phyloP scores from a whole-genome alignment of 2,797 vertebrate species.

The Enteromius mattozi region DNA sequence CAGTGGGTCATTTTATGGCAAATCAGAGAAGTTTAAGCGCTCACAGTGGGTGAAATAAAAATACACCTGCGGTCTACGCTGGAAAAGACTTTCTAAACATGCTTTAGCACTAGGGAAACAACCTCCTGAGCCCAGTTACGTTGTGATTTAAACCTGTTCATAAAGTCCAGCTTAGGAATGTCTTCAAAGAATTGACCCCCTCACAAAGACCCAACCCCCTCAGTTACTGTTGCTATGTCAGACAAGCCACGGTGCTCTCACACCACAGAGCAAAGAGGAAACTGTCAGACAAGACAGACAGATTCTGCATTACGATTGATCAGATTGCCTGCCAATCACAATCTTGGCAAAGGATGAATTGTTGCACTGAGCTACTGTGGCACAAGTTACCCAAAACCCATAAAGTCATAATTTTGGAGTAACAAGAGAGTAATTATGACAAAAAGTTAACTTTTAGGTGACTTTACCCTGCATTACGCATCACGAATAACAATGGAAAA shows the following conservation, averaged over 20 bases:
- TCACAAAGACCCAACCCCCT: background rate
- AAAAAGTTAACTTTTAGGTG: background rate
- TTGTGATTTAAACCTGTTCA: background rate
- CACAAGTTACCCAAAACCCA: background rate
- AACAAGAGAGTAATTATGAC: background rate
- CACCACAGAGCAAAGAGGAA: too few species aligned
- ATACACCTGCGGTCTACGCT: background rate
- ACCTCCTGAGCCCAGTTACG: background rate
- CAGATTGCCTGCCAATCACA: background rate
- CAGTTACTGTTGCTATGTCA: background rate
- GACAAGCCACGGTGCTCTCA: background rate
- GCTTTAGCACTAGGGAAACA: background rate
- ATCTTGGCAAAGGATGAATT: background rate
- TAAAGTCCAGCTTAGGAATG: background rate
- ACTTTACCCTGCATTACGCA: background rate
- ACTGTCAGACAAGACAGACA: too few species aligned
- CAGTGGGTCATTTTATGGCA: conserved; percentile 2
- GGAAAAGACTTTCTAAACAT: background rate
- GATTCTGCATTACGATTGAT: background rate
- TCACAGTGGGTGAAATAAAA: background rate
- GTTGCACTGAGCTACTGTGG: background rate
- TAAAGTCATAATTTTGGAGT: background rate
- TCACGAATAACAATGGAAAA: background rate
- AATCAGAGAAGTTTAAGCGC: background rate
- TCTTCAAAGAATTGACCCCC: background rate